Evolutionary conservation across 2,888 invertebrate species (phyloP), one percentile per base, ranked within the genome.

Genomic region (Sarcophaga variegata): DNA sequence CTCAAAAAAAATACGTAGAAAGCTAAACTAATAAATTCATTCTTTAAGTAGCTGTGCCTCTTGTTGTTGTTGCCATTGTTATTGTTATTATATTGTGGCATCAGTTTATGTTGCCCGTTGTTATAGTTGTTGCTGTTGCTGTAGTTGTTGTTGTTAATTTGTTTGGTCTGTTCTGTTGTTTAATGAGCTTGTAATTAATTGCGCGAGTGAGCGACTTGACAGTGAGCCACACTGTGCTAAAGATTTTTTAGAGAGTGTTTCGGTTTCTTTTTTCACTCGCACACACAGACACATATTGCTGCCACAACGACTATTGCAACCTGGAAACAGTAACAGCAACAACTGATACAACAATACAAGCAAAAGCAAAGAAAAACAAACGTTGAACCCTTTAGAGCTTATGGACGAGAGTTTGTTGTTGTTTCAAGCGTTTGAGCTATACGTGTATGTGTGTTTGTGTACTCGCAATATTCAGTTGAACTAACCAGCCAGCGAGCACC

Each of bases 151-250:
- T 75, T 83, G 81, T 82, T 87, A 75, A 84, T 87, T 81, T 81
- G 79, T 76, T 79, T 70, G 81, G 87, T 71, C 81, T 76, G 79
- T 70, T 72, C 80, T 59, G 87, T 77, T 88, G 89, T 91, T 91
- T 92, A 92, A 92, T 92, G 91, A 91, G 91, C 90, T 91, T 90
- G 90, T 92, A 92, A 92, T 92, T 92, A 92, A 92, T 92, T 92
- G 92, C 91, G 79, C 89, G 89, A 89, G 89, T 90, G 89, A 90
- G 89, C 88, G 89, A 90, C 91, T 90, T 91, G 92, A 90, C 91
- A 85, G 89, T 86, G 88, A 81, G 86, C 85, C 77, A 80, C 83
- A 78, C 85, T 85, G 83, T 83, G 87, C 86, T 89, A 81, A 86
- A 84, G 79, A 81, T 85, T 82, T 78, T 37, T 83, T 84, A 62